Conservation (phyloP, 2,797 vertebrate genomes). For the Bovichtus diacanthus region DNA sequence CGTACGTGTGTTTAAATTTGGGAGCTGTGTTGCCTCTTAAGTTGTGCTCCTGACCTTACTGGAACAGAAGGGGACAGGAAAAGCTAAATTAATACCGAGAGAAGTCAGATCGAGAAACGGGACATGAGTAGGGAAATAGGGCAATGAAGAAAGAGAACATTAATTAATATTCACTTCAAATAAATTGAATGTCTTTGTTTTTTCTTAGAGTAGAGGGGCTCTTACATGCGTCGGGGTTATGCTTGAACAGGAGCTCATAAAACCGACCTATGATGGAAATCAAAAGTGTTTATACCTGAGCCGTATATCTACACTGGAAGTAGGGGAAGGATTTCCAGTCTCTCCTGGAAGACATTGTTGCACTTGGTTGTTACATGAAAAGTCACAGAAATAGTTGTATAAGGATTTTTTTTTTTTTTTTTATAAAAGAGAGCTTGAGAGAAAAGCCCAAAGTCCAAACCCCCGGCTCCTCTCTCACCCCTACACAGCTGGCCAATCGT, state of each 20-base stretch:
- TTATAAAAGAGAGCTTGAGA: too few species aligned
- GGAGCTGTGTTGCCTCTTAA: background rate
- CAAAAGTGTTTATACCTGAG: too few species aligned
- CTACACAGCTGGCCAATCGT: background rate
- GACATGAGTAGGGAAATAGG: background rate
- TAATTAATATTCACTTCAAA: too few species aligned
- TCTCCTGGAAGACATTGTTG: background rate
- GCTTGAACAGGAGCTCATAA: too few species aligned
- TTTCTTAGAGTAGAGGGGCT: background rate
- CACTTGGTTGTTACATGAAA: background rate
- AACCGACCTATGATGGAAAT: too few species aligned
- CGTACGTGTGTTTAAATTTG: conserved; percentile 7
- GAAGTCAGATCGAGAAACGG: background rate
- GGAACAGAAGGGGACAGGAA: conserved; percentile 21
- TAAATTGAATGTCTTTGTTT: background rate
- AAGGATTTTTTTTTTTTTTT: too few species aligned
- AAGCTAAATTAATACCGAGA: background rate
- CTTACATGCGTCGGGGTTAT: too few species aligned
- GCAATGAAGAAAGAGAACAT: background rate
- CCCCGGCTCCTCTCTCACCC: too few species aligned
- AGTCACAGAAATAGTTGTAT: background rate
- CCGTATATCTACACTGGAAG: too few species aligned
- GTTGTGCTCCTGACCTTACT: conserved; percentile 13
- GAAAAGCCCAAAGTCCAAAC: too few species aligned
- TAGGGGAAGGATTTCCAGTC: too few species aligned